Evolutionary conservation across 1,140 invertebrate species (phyloP), one percentile per base, ranked within the genome.

Genomic region (Drosophila repletoides): DNA sequence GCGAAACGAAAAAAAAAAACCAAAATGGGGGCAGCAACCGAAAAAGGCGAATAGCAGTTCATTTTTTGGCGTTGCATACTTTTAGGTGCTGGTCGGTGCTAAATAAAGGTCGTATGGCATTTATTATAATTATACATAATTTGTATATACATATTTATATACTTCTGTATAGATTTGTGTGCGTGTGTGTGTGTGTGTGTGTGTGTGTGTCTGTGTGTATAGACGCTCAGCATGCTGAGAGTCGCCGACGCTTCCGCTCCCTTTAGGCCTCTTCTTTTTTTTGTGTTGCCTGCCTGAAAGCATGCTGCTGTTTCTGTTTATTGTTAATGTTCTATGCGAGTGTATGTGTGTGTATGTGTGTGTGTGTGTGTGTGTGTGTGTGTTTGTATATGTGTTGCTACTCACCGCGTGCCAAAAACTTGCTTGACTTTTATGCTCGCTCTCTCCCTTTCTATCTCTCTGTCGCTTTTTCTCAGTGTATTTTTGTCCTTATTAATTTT

Each of bases 271-370:
- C 45, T n/a, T n/a, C n/a, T n/a, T n/a, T n/a, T n/a, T n/a, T n/a
- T n/a, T n/a, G n/a, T 49, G 26, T 46, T 41, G 38, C 28, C 46
- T 48, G 65, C 34, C 26, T 31, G 26, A 3, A 19, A 15, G 31
- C 28, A 41, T 34, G 31, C 59, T 45, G 34, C 33, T 58, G 70
- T 60, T 69, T 76, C 60, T 84, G 74, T 77, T 84, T 81, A 77
- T 73, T 73, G 69, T 77, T 84, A 76, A 72, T 73, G 52, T 71
- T 72, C n/a, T n/a, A n/a, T n/a, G n/a, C n/a, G n/a, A n/a, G n/a
- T n/a, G n/a, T n/a, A n/a, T n/a, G n/a, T n/a, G n/a, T n/a, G n/a
- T n/a, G n/a, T n/a, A n/a, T n/a, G n/a, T n/a, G n/a, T n/a, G n/a
- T n/a, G n/a, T n/a, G n/a, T 51, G 29, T 26, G 43, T 51, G 45